Evolutionary conservation across 2,797 vertebrate species (phyloP).

Genomic region (Lacerta bilineata): DNA sequence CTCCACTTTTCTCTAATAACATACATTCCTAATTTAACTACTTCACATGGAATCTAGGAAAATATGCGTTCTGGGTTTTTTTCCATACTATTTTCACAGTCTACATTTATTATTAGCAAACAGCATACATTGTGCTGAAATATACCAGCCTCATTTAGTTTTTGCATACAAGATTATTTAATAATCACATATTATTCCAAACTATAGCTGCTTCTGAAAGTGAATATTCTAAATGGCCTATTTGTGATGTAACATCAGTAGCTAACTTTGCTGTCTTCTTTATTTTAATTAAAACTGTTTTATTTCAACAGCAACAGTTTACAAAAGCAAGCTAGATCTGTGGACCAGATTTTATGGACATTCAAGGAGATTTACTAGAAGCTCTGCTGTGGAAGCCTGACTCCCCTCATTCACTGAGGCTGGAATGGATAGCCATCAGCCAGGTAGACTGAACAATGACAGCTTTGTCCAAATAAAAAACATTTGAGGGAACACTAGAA

Average conservation of each 20-base stretch:
- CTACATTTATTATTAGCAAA: not conserved
- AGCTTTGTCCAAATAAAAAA: slow-evolving; percentile 35
- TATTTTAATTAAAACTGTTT: not conserved
- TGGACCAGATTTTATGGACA: not conserved
- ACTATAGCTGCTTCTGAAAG: not conserved
- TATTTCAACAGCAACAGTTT: not conserved
- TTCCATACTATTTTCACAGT: not conserved
- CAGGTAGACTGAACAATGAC: slow-evolving; percentile 38
- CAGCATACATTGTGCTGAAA: not conserved
- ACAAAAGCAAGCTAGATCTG: not conserved
- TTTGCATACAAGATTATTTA: not conserved
- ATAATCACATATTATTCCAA: not conserved
- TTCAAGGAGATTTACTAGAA: not conserved
- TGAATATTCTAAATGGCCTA: not conserved
- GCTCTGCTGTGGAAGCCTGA: not conserved
- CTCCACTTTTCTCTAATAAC: not conserved
- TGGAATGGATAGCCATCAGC: slow-evolving; percentile 8
- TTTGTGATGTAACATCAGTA: not conserved
- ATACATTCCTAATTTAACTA: not conserved
- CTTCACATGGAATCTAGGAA: not conserved
- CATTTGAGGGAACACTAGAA: not conserved
- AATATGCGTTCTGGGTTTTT: not conserved
- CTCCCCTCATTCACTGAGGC: not conserved
- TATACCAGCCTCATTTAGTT: not conserved
- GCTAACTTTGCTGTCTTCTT: not conserved